Base-by-base conservation (phyloP, 1,140 invertebrate species). In the Anoplophora glabripennis region DNA sequence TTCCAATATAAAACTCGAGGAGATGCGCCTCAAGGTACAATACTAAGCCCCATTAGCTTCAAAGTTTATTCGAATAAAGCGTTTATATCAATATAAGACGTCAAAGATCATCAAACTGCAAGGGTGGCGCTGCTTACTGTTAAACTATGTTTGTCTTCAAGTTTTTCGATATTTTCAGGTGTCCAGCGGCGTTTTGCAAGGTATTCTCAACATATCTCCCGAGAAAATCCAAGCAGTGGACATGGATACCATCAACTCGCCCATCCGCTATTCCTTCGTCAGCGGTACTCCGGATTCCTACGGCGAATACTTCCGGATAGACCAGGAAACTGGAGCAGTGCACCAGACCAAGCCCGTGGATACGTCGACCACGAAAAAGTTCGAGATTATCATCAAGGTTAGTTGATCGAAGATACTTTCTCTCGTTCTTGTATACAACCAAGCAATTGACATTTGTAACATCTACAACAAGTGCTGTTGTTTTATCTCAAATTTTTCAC, bases 191-290 rank as follows among this genome's bases (percentile, higher is more conserved):
- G 84, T 89, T 3, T 74, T 92, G 63, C 85, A 90, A 17, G 91
- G 92, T 0, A 86, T 92, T 35, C 78, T 95, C 1, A 86, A 87
- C 53, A 86, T 94, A 17, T 79, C 83, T n/a, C 92, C 93, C 0
- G 92, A 94, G 70, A 89, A 90, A 67, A 93, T 95, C 51, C 88
- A 92, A 76, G 92, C 91, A 0, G 84, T 92, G 1, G 91, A 94
- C 72, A 88, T 91, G 83, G 92, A 94, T 70, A 92, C 91, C 1
- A 83, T 94, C 8, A 89, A 91, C 69, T 84, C 89, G 0, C 83
- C 84, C 0, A 91, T 93, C 48, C 80, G 82, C 45, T 94, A 94
- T 72, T 88, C 83, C 18, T 93, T 94, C 69, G 80, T 89, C 4
- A 89, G 85, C 62, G 93, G 92, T 7, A 85, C 80, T 64, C 91